phyloP scores from a whole-genome alignment of 2,113 vertebrate species.

The Poecile atricapillus region DNA sequence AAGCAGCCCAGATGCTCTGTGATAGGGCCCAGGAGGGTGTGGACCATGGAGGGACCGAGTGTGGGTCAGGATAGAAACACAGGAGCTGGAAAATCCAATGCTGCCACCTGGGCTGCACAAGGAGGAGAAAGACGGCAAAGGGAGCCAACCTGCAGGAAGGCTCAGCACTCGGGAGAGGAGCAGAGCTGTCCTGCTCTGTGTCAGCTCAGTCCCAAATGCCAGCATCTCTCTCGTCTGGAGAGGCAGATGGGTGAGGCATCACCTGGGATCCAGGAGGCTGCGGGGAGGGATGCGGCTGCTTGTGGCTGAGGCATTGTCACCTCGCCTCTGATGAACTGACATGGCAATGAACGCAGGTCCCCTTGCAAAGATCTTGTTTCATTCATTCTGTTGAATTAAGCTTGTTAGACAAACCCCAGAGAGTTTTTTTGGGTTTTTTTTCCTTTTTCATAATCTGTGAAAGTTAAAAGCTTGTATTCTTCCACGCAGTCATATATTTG shows the following conservation, averaged over 20 bases:
- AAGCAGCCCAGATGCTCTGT: background rate
- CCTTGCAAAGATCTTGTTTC: background rate
- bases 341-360: background rate
- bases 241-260: background rate
- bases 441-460: background rate
- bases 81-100: background rate
- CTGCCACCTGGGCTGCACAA: rapidly evolving
- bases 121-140: background rate
- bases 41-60: rapidly evolving
- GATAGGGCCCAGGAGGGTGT: background rate
- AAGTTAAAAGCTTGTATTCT: background rate
- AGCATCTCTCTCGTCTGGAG: background rate
- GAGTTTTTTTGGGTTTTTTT: background rate
- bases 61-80: background rate
- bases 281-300: background rate
- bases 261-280: background rate
- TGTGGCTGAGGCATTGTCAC: background rate
- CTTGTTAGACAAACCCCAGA: background rate
- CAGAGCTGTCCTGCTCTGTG: background rate
- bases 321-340: background rate
- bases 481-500: background rate
- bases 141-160: background rate
- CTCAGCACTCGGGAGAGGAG: rapidly evolving
- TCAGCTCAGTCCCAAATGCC: background rate
- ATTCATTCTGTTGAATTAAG: background rate